phyloP scores from a whole-genome alignment of 2,888 invertebrate genomes.

The Holacanthella duospinosa region DNA sequence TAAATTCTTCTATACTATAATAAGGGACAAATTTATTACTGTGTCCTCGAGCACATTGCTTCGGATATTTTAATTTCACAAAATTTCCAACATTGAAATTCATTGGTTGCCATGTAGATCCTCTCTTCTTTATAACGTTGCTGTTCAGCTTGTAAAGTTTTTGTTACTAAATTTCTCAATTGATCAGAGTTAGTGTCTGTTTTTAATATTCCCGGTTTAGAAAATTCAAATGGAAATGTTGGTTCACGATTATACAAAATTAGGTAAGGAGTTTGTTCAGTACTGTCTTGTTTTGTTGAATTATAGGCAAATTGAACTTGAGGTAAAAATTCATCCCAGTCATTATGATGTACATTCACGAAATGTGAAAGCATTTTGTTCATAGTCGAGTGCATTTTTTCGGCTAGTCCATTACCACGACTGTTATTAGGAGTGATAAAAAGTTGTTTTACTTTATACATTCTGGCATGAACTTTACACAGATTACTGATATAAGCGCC shows the following conservation, averaged over 20 bases:
- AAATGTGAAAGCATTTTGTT: neutral
- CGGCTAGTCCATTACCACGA: neutral
- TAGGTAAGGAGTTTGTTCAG: neutral
- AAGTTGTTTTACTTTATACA: neutral
- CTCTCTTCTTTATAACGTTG: neutral
- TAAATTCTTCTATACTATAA: no score
- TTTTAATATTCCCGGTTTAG: neutral
- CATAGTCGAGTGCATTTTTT: neutral
- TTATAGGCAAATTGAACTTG: constrained; percentile 2
- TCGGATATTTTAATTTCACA: neutral
- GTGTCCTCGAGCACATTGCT: neutral
- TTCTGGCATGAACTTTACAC: neutral
- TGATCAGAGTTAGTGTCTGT: neutral
- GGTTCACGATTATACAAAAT: neutral
- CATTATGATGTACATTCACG: neutral
- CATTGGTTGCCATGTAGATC: neutral
- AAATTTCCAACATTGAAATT: neutral
- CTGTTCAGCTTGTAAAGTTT: neutral
- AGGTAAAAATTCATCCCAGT: neutral
- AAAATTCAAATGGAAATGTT: neutral
- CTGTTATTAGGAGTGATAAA: constrained; percentile 1
- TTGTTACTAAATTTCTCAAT: neutral
- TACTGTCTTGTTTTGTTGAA: neutral
- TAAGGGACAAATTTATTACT: neutral
- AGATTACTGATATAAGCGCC: neutral